phyloP scores from a whole-genome alignment of 2,888 invertebrate genomes.

The Prenolepis imparis region DNA sequence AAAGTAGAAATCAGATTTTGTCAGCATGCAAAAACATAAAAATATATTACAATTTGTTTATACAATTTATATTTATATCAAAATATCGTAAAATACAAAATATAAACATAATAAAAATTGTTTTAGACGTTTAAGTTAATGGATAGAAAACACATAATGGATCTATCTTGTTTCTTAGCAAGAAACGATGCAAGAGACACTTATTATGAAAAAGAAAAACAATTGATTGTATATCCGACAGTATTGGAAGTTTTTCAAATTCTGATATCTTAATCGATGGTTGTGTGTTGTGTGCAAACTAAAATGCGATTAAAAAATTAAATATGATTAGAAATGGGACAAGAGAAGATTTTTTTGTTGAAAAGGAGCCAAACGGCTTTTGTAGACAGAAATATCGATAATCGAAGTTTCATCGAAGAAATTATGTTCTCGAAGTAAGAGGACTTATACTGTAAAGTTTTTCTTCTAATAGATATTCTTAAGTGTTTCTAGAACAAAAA shows the following conservation, averaged over 20 bases:
- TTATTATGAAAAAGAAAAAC: neutral
- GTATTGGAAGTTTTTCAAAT: neutral
- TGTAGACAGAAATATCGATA: neutral
- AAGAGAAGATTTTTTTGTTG: conserved; percentile 43
- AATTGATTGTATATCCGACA: neutral
- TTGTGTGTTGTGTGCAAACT: neutral
- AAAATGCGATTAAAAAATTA: neutral
- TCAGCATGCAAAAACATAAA: neutral
- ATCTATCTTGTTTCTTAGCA: neutral
- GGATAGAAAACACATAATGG: neutral
- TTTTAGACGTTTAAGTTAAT: neutral
- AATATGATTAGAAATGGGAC: neutral
- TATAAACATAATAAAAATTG: neutral
- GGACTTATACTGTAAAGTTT: too few species aligned
- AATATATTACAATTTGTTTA: neutral
- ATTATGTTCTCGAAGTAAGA: too few species aligned
- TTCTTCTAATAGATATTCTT: too few species aligned
- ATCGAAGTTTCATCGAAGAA: too few species aligned
- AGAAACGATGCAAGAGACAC: neutral
- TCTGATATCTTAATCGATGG: neutral
- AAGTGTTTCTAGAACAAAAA: too few species aligned
- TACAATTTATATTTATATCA: neutral
- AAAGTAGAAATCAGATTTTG: neutral
- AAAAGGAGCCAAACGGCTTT: too few species aligned
- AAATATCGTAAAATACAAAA: neutral